A percentile compares a stretch with the other conserved stretches of the same genome.
These are phyloP conservation scores for Potamarius usumacintae DNA, from an alignment of 2,113 vertebrate species.

Conservation along the genomic window DNA sequence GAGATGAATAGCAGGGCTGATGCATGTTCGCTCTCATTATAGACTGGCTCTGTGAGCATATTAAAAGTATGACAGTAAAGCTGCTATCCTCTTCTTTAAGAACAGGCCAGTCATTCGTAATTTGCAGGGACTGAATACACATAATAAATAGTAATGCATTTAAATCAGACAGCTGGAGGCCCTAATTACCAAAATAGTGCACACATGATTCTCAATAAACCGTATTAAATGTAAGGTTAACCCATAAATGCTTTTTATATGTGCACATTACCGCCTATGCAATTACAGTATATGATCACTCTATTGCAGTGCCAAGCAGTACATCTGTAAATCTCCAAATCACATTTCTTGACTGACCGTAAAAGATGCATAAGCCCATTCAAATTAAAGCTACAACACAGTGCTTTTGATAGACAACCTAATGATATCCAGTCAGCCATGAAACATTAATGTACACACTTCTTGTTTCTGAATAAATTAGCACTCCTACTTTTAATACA, in stretches of 20 bases:
- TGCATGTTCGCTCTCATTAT: constrained; percentile 41
- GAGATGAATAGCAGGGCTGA: constrained; percentile 33
- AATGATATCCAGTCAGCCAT: neutral
- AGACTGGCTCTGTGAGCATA: constrained; percentile 36
- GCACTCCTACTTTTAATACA: neutral
- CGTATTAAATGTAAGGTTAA: constrained; percentile 50
- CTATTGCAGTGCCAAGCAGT: neutral
- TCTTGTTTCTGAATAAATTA: neutral
- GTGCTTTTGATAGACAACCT: neutral
- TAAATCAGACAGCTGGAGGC: constrained; percentile 50
- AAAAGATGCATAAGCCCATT: neutral
- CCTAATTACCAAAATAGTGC: constrained; percentile 57
- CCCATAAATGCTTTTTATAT: constrained; percentile 40
- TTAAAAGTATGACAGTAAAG: constrained; percentile 30
- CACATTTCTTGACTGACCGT: neutral
- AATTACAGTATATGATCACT: neutral
- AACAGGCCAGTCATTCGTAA: constrained; percentile 45
- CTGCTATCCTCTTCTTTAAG: constrained; percentile 41
- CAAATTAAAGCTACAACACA: neutral
- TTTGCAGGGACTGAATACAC: constrained; percentile 59
- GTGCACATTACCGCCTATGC: constrained; percentile 18
- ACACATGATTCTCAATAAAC: constrained; percentile 56
- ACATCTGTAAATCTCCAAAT: neutral
- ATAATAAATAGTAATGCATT: constrained; percentile 61
- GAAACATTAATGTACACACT: neutral